Percentiles rank a stretch among this genome's conserved stretches.
These are phyloP conservation scores for Paraescarpia echinospica DNA, from an alignment of 1,140 invertebrate species.

Conservation along the genomic window DNA sequence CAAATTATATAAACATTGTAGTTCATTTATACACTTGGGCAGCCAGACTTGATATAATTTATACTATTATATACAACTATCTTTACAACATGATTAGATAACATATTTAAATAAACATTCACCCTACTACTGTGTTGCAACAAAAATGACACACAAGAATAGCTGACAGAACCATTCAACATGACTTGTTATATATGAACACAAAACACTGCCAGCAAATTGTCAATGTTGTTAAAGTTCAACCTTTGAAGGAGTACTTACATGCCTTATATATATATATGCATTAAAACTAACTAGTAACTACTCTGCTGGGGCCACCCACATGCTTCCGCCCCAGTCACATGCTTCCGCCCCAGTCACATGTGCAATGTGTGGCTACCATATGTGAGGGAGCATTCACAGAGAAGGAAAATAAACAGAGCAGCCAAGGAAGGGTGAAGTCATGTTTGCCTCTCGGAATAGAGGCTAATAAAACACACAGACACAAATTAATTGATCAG, in stretches of 20 bases:
- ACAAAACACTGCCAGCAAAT: background rate
- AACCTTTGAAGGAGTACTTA: background rate
- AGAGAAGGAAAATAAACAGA: slow-evolving; percentile 1
- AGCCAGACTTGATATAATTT: too few species aligned
- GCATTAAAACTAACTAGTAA: background rate
- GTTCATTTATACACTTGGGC: too few species aligned
- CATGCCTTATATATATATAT: background rate
- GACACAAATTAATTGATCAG: slow-evolving; percentile 1
- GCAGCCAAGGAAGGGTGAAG: background rate
- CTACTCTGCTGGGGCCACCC: background rate
- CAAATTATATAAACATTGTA: too few species aligned
- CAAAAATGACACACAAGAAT: background rate
- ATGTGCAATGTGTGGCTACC: background rate
- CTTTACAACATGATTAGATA: too few species aligned
- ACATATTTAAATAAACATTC: background rate
- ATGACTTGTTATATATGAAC: background rate
- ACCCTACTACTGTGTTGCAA: background rate
- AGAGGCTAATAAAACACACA: background rate
- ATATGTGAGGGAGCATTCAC: background rate
- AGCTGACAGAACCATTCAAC: background rate
- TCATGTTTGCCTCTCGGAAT: background rate
- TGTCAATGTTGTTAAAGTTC: background rate
- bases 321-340: background rate
- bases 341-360: background rate
- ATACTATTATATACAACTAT: too few species aligned